These are phyloP conservation scores for Sigmodon hispidus DNA, from an alignment of 2,113 vertebrate species.

Conservation along the genomic window DNA sequence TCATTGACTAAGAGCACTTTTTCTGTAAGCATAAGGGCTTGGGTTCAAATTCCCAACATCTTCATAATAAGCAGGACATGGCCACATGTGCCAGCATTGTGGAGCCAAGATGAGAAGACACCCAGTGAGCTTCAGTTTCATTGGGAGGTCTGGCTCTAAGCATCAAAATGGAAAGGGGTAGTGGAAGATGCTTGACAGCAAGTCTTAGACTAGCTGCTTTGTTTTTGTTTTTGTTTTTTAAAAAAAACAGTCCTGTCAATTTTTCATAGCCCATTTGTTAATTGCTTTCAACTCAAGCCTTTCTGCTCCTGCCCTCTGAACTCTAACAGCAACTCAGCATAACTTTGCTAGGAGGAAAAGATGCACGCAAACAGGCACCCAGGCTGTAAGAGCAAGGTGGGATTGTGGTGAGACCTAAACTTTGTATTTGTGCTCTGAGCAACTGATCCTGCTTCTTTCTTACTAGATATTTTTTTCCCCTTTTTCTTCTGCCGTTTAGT, in stretches of 20 bases:
- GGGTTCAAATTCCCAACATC: background rate
- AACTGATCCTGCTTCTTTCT: constrained; percentile 64
- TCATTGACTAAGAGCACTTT: background rate
- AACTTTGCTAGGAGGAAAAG: constrained; percentile 79
- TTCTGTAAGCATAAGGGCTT: background rate
- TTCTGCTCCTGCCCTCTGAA: constrained; percentile 83
- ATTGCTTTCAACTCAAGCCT: constrained; percentile 89
- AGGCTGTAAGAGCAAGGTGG: constrained; percentile 82
- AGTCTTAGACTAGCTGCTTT: background rate
- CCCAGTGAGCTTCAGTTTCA: background rate
- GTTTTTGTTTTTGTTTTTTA: no score
- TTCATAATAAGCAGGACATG: background rate
- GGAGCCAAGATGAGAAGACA: no score
- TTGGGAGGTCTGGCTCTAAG: background rate
- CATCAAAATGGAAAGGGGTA: no score
- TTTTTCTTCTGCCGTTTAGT: constrained; percentile 79
- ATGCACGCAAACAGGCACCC: constrained; percentile 88
- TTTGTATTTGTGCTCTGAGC: constrained; percentile 68
- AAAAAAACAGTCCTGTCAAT: constrained; percentile 81
- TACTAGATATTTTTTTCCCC: background rate
- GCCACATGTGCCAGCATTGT: background rate
- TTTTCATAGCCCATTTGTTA: constrained; percentile 88
- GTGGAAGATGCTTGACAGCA: background rate
- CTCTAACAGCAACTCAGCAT: constrained; percentile 85
- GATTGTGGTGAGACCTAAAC: constrained; percentile 69